Evolutionary conservation across 2,113 vertebrate genomes (phyloP).

Genomic region (Festucalex cinctus): DNA sequence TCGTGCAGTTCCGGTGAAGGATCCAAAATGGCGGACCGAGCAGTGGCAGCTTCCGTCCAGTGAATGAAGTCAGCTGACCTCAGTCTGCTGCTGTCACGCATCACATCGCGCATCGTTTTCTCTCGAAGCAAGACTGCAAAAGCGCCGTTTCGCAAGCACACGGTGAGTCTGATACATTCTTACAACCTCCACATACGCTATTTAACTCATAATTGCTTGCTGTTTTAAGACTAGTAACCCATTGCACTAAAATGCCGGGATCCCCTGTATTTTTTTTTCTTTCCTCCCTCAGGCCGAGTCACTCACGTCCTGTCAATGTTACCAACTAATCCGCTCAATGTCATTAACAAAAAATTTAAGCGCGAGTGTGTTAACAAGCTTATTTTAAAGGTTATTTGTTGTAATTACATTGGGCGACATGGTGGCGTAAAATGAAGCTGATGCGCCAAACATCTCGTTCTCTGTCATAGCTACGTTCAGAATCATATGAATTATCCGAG

Average conservation of each 20-base stretch:
- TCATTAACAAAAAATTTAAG: not conserved
- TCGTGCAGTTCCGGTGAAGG: slow-evolving; percentile 25
- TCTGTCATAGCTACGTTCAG: accelerated
- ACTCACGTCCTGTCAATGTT: slow-evolving; percentile 16
- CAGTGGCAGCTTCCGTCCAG: slow-evolving; percentile 33
- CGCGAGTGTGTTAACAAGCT: not conserved
- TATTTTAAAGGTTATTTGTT: not conserved
- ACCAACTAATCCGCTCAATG: slow-evolving; percentile 2
- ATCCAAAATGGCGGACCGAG: slow-evolving; percentile 63
- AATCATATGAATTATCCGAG: not conserved
- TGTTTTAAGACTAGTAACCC: not conserved
- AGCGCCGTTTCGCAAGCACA: slow-evolving; percentile 29
- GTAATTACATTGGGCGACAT: not conserved
- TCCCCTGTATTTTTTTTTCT: slow-evolving; percentile 33
- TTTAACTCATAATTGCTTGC: not conserved
- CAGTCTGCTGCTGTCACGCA: slow-evolving; percentile 58
- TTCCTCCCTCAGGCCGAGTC: slow-evolving; percentile 55
- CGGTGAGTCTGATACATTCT: slow-evolving; percentile 43
- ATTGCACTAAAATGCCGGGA: slow-evolving; percentile 28
- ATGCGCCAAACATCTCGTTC: not conserved
- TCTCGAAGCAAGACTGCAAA: slow-evolving; percentile 36
- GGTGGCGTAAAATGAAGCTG: not conserved
- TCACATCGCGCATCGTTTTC: slow-evolving; percentile 49
- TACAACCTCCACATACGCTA: no score
- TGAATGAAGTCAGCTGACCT: slow-evolving; percentile 79